Evolutionary conservation across 2,888 invertebrate genomes (phyloP), one percentile per base, ranked within the genome.

Genomic region (Drosophila anceps): DNA sequence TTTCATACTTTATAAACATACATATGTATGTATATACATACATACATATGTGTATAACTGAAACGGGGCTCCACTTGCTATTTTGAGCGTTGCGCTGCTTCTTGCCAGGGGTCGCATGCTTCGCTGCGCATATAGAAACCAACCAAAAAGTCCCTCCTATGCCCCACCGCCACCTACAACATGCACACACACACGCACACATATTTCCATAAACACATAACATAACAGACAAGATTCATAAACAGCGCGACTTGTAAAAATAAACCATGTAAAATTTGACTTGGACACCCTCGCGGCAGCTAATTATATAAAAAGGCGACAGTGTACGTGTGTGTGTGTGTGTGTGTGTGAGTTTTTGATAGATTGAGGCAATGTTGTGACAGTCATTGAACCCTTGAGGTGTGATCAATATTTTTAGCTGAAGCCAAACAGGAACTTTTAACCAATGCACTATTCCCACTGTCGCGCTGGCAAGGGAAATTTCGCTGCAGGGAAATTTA

Each of bases 21-120:
- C 24, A 24, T 24, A 24, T 24, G 24, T 24, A 24, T 24, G 24
- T 18, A 53, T 35, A 18, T 43, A 59, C 71, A 76, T 4, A 24
- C 24, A 24, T 24, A 24, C 2, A 18, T 57, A 35, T 58, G n/a
- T 18, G 50, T 35, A 18, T 43, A 76, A 50, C 50, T 46, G 74
- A 71, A 78, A 74, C 67, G 75, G 8, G 15, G 43, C 53, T 66
- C 44, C 48, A 43, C 62, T 77, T 67, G 79, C 87, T 84, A 84
- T 84, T 78, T 82, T 80, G 71, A 81, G 79, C 70, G 24, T 65
- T 67, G 66, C 39, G 24, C 64, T 69, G 48, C 69, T 90, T 91
- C 91, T 91, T 91, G 79, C 91, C 80, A 89, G 91, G 87, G 90
- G 90, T 91, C 91, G 80, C 78, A 84, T 84, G 91, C 90, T 81